These are phyloP conservation scores for Drosophila arawakana DNA, from an alignment of 1,140 invertebrate species.

Conservation along the genomic window DNA sequence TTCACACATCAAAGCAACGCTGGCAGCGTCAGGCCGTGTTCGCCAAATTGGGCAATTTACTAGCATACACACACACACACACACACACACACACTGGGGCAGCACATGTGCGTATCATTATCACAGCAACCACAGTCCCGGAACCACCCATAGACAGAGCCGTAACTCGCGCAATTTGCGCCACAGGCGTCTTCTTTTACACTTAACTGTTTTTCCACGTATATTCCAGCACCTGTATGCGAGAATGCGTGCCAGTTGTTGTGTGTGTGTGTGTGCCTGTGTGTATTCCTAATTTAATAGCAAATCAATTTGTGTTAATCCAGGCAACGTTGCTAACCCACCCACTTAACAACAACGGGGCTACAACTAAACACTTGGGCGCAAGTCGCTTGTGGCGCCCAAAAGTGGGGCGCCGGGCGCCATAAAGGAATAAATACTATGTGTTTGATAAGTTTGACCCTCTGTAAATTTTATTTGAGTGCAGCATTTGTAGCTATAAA, in stretches of 20 bases:
- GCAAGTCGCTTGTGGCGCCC: constrained; percentile 8
- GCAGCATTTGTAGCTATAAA: too few relatives aligned
- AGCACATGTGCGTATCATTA: constrained; percentile 71
- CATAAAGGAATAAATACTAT: background rate
- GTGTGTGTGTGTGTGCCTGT: constrained; percentile 32
- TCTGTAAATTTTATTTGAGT: background rate
- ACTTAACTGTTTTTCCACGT: constrained; percentile 82
- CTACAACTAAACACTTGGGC: background rate
- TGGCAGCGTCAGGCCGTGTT: constrained; percentile 53
- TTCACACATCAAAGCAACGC: constrained; percentile 77
- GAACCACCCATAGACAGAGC: constrained; percentile 47
- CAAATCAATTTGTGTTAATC: constrained; percentile 82
- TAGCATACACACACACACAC: constrained; percentile 21
- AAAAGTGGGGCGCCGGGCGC: constrained; percentile 37
- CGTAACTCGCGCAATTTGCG: constrained; percentile 40
- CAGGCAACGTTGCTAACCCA: constrained; percentile 62
- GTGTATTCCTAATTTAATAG: constrained; percentile 74
- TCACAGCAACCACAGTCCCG: constrained; percentile 73
- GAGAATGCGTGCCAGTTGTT: constrained; percentile 31
- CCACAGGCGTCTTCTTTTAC: constrained; percentile 81
- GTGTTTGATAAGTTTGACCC: background rate
- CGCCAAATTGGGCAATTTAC: constrained; percentile 78
- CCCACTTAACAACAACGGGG: constrained; percentile 63
- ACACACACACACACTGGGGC: constrained; percentile 11
- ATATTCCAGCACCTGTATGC: constrained; percentile 37